These are phyloP conservation scores for Priocnemis perturbator DNA, from an alignment of 2,888 invertebrate genomes.

Conservation along the genomic window DNA sequence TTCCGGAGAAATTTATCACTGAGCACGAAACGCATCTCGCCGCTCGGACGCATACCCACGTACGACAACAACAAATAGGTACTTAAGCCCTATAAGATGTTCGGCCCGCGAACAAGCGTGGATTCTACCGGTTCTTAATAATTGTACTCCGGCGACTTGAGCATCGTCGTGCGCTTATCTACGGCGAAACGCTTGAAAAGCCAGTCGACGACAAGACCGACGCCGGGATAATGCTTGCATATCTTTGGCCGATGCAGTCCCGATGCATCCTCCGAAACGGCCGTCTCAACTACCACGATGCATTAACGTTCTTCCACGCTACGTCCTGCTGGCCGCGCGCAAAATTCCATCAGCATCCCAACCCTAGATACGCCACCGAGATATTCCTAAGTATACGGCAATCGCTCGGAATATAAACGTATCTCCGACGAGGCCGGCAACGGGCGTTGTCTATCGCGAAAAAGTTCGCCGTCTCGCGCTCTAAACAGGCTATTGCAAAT, in stretches of 20 bases:
- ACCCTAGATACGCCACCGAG: too few species aligned
- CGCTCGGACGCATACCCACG: slow-evolving; percentile 34
- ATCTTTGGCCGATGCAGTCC: slow-evolving; percentile 36
- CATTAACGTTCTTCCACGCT: slow-evolving; percentile 36
- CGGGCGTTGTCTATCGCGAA: too few species aligned
- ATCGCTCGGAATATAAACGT: too few species aligned
- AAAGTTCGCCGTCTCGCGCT: too few species aligned
- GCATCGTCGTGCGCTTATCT: slow-evolving; percentile 42
- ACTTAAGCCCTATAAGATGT: slow-evolving; percentile 55
- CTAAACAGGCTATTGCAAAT: too few species aligned
- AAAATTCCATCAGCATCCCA: slow-evolving; percentile 38
- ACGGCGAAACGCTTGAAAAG: slow-evolving; percentile 41
- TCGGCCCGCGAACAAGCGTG: slow-evolving; percentile 49
- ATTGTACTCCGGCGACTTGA: slow-evolving; percentile 39
- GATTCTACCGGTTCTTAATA: slow-evolving; percentile 61
- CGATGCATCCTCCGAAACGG: slow-evolving; percentile 26
- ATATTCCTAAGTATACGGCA: too few species aligned
- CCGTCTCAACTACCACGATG: slow-evolving; percentile 30
- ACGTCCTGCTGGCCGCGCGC: slow-evolving; percentile 9
- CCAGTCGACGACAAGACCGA: slow-evolving; percentile 31
- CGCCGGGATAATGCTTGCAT: slow-evolving; percentile 49
- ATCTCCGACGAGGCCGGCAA: background rate
- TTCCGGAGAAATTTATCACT: slow-evolving; percentile 56
- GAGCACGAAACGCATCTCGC: slow-evolving; percentile 44
- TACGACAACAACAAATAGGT: slow-evolving; percentile 60